A percentile compares a stretch with the other conserved stretches of the same genome.
Evolutionary conservation across 2,888 invertebrate species (phyloP).

Genomic region (Dendrolimus houi): DNA sequence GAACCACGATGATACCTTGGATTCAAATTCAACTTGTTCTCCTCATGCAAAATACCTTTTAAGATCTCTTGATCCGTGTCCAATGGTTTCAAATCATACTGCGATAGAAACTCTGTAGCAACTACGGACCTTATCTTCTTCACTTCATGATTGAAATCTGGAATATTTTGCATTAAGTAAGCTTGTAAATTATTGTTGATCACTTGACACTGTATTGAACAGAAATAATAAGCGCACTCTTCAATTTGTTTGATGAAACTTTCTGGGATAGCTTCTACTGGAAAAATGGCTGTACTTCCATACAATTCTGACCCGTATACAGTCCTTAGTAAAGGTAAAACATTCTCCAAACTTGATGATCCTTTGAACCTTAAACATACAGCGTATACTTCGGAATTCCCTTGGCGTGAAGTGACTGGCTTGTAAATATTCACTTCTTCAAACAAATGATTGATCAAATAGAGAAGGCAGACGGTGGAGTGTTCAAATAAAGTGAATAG

Average conservation of each 20-base stretch:
- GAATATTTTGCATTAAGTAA: constrained; percentile 70
- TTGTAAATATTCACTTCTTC: constrained; percentile 85
- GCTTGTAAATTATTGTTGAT: constrained; percentile 81
- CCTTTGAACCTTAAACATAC: constrained; percentile 82
- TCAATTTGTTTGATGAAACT: constrained; percentile 80
- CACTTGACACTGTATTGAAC: constrained; percentile 79
- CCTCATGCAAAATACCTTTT: constrained; percentile 55
- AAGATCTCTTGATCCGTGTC: constrained; percentile 61
- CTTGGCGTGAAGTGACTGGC: constrained; percentile 94
- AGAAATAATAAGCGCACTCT: constrained; percentile 80
- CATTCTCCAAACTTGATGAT: constrained; percentile 40
- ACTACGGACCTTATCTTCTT: constrained; percentile 67
- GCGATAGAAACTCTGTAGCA: constrained; percentile 74
- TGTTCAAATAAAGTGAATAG: constrained; percentile 94
- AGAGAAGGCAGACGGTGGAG: constrained; percentile 86
- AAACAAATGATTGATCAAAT: constrained; percentile 86
- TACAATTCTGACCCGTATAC: constrained; percentile 59
- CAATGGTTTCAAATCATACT: constrained; percentile 75
- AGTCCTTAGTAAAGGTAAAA: constrained; percentile 54
- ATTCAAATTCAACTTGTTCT: constrained; percentile 61
- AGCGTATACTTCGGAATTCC: constrained; percentile 95
- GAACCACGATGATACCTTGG: constrained; percentile 73
- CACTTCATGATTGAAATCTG: constrained; percentile 47
- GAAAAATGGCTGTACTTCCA: constrained; percentile 73
- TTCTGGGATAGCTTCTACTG: constrained; percentile 73